Percentiles rank a stretch among this genome's conserved stretches.
Conservation (phyloP, 2,113 vertebrate genomes). For the Vimba vimba region DNA sequence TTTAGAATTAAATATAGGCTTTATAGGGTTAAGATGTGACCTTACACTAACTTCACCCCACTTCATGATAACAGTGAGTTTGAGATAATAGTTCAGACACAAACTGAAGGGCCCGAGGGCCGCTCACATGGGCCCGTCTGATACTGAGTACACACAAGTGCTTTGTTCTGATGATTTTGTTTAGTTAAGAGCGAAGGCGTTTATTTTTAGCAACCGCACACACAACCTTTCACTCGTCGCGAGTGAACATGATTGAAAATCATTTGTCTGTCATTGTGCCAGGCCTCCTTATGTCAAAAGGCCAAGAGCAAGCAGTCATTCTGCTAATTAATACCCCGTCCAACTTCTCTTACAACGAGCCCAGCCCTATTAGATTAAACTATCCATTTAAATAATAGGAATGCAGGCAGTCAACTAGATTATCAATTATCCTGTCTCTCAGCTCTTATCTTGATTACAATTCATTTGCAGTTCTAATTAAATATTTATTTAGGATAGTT, state of each 20-base stretch:
- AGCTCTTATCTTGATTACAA: slow-evolving; percentile 30
- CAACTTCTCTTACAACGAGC: neutral
- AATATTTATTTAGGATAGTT: slow-evolving; percentile 8
- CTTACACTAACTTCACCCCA: slow-evolving; percentile 40
- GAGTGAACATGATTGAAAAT: slow-evolving; percentile 18
- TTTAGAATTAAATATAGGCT: neutral
- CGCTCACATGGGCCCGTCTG: slow-evolving; percentile 29
- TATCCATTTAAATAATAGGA: slow-evolving; percentile 23
- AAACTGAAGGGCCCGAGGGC: slow-evolving; percentile 31
- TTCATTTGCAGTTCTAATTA: slow-evolving; percentile 31
- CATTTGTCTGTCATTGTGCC: slow-evolving; percentile 28
- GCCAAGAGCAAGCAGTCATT: slow-evolving; percentile 30
- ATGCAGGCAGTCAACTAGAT: slow-evolving; percentile 17
- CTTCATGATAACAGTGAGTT: slow-evolving; percentile 37
- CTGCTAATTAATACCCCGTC: slow-evolving; percentile 32
- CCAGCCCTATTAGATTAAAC: slow-evolving; percentile 34
- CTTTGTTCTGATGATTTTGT: slow-evolving; percentile 41
- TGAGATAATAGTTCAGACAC: slow-evolving; percentile 44
- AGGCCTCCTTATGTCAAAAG: slow-evolving; percentile 14
- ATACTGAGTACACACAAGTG: slow-evolving; percentile 8
- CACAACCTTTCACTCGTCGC: slow-evolving; percentile 10
- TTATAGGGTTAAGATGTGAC: slow-evolving; percentile 20
- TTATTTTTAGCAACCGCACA: slow-evolving; percentile 23
- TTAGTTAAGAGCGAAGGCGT: slow-evolving; percentile 26
- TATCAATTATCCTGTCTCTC: slow-evolving; percentile 22